Evolutionary conservation across 2,888 invertebrate genomes (phyloP).

Genomic region (Ischnura elegans): DNA sequence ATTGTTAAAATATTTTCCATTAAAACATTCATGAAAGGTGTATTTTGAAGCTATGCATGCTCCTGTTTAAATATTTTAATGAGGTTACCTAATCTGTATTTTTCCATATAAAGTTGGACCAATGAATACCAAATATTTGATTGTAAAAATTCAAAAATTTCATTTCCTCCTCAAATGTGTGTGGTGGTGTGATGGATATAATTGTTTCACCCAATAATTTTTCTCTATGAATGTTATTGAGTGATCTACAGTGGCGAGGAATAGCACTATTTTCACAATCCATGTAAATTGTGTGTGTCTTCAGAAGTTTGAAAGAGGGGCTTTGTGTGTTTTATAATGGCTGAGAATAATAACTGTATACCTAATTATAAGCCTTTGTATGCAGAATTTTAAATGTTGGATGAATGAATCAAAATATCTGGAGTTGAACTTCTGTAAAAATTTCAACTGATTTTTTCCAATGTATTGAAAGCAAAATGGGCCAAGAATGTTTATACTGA

Average conservation of each 20-base stretch:
- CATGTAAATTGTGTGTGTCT: not conserved
- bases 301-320: not conserved
- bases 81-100: not conserved
- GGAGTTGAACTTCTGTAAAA: not conserved
- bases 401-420: conserved; percentile 32
- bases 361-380: conserved; percentile 5
- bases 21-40: not conserved
- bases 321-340: conserved; percentile 40
- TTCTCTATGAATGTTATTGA: not conserved
- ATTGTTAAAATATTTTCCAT: not conserved
- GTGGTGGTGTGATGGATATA: not conserved
- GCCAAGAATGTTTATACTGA: conserved; percentile 61
- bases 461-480: conserved; percentile 26
- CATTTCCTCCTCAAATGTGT: not conserved
- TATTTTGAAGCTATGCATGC: not conserved
- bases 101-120: not conserved
- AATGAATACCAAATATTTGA: not conserved
- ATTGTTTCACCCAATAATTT: not conserved
- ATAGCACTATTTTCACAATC: not conserved
- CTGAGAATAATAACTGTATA: conserved; percentile 25
- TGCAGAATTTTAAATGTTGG: conserved; percentile 39
- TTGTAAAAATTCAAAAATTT: not conserved
- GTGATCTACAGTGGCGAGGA: not conserved
- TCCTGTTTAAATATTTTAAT: not conserved
- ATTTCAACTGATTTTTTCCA: conserved; percentile 13